phyloP scores from a whole-genome alignment of 2,888 invertebrate species.

The Netelia inedita region DNA sequence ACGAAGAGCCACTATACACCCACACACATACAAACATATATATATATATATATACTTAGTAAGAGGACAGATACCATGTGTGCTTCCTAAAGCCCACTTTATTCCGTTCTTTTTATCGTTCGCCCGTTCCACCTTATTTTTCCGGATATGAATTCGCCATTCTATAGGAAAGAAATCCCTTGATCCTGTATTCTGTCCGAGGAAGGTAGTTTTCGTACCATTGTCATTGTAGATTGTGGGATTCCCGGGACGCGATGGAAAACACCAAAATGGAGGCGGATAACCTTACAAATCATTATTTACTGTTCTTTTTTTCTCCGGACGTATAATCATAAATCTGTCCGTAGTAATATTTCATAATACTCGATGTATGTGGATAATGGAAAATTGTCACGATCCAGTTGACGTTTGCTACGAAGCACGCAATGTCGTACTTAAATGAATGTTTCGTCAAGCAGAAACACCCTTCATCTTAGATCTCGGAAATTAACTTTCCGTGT shows the following conservation, averaged over 20 bases:
- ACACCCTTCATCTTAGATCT: constrained; percentile 9
- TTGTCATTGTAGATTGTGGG: background rate
- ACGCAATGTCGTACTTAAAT: background rate
- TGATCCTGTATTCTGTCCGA: constrained; percentile 16
- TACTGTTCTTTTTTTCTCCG: too few relatives aligned
- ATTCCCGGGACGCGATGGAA: background rate
- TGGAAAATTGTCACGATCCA: background rate
- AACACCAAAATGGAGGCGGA: too few relatives aligned
- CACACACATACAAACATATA: background rate
- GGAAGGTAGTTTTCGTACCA: background rate
- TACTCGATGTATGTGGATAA: too few relatives aligned
- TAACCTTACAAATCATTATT: too few relatives aligned
- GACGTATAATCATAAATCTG: too few relatives aligned
- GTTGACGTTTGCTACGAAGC: background rate
- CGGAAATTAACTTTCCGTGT: background rate
- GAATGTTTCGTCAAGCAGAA: too few relatives aligned
- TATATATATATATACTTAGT: background rate
- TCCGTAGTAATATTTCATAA: too few relatives aligned
- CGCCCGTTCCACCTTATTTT: background rate
- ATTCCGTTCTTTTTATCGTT: constrained; percentile 9
- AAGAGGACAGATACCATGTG: background rate
- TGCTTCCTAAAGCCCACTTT: constrained; percentile 19
- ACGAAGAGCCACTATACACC: constrained; percentile 19
- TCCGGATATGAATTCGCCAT: constrained; percentile 21
- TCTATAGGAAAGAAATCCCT: constrained; percentile 6